phyloP scores from a whole-genome alignment of 2,113 vertebrate species.

The Enhydra lutris region DNA sequence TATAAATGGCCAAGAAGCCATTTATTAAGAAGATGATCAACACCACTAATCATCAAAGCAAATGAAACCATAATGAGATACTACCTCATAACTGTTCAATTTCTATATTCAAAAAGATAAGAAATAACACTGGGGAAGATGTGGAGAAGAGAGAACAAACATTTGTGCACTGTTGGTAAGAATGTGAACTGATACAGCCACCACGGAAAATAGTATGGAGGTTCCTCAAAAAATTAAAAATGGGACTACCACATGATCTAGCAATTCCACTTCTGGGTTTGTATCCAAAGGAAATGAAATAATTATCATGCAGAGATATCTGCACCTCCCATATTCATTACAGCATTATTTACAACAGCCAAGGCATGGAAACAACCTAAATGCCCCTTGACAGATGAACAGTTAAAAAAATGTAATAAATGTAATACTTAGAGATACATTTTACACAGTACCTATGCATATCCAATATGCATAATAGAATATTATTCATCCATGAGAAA shows the following conservation, averaged over 20 bases:
- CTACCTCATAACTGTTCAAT: not conserved
- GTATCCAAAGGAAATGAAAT: not conserved
- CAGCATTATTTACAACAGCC: not conserved
- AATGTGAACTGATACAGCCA: not conserved
- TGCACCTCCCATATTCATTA: not conserved
- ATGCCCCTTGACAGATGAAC: not conserved
- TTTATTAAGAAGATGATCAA: not conserved
- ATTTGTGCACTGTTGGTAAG: not conserved
- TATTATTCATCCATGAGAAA: not conserved
- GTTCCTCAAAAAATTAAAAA: not conserved
- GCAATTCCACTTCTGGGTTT: not conserved
- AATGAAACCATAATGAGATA: not conserved
- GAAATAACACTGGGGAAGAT: not conserved
- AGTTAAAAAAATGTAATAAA: not conserved
- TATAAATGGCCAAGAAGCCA: not conserved
- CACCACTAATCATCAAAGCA: not conserved
- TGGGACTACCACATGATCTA: not conserved
- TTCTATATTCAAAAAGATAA: not conserved
- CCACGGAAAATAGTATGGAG: not conserved
- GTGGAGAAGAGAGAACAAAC: not conserved
- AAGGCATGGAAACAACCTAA: not conserved
- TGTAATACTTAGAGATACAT: not conserved
- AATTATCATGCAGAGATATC: not conserved
- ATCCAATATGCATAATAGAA: not conserved
- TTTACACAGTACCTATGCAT: not conserved